Evolutionary conservation across 2,797 vertebrate species (phyloP).

Genomic region (Sebastes alutus): DNA sequence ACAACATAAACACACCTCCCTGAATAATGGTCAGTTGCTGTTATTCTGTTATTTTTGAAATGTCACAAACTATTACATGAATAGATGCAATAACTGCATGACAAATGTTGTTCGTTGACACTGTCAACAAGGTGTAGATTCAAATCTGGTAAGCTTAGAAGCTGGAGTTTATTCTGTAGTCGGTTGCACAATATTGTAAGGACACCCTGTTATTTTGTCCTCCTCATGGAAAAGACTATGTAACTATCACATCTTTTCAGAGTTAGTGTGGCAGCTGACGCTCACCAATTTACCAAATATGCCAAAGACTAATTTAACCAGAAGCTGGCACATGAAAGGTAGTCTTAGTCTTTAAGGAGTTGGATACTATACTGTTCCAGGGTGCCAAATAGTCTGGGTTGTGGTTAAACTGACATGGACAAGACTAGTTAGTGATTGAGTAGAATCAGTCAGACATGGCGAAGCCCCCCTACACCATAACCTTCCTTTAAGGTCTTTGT

Average conservation of each 20-base stretch:
- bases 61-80: not conserved
- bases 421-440: slow-evolving; percentile 13
- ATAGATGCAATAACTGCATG: not conserved
- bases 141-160: not conserved
- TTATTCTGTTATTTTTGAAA: not conserved
- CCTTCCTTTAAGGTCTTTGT: slow-evolving; percentile 33
- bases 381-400: not conserved
- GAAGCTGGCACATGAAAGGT: not conserved
- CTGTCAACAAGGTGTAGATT: not conserved
- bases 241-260: not conserved
- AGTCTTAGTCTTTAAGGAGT: not conserved
- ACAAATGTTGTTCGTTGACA: not conserved
- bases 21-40: not conserved
- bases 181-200: not conserved
- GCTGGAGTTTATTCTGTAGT: not conserved
- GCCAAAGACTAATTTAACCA: not conserved
- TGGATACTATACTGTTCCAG: not conserved
- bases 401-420: not conserved
- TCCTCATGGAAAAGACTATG: not conserved
- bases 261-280: not conserved
- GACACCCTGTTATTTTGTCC: not conserved
- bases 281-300: not conserved
- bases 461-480: slow-evolving; percentile 5
- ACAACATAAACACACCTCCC: not conserved
- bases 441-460: slow-evolving; percentile 8